Evolutionary conservation across 2,113 vertebrate genomes (phyloP).

Genomic region (Callospermophilus lateralis): DNA sequence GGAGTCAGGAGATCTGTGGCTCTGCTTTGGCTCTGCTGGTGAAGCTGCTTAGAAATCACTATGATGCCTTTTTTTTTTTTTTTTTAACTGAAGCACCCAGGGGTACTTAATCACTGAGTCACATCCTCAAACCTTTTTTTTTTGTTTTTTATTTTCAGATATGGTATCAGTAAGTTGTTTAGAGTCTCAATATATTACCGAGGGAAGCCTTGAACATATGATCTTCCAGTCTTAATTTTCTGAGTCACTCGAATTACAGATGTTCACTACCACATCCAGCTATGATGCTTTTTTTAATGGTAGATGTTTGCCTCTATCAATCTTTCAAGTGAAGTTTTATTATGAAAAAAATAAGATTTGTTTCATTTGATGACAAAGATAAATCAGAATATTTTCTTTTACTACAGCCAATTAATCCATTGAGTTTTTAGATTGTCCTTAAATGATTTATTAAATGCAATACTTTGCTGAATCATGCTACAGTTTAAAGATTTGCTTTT

Average conservation of each 20-base stretch:
- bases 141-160: too few species aligned
- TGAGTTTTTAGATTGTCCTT: background rate
- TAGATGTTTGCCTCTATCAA: background rate
- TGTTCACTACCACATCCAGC: too few species aligned
- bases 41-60: background rate
- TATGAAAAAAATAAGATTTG: background rate
- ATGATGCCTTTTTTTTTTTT: too few species aligned
- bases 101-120: too few species aligned
- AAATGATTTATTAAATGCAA: conserved; percentile 10
- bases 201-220: too few species aligned
- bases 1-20: background rate
- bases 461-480: background rate
- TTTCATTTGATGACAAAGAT: conserved; percentile 37
- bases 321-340: background rate
- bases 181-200: too few species aligned
- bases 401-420: background rate
- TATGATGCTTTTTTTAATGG: background rate
- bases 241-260: too few species aligned
- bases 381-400: conserved; percentile 43
- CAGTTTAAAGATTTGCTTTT: background rate
- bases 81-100: too few species aligned
- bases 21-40: background rate
- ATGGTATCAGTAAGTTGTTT: too few species aligned
- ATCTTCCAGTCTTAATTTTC: too few species aligned
- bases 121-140: too few species aligned